Evolutionary conservation across 2,888 invertebrate genomes (phyloP).

Genomic region (Atethmia centrago): DNA sequence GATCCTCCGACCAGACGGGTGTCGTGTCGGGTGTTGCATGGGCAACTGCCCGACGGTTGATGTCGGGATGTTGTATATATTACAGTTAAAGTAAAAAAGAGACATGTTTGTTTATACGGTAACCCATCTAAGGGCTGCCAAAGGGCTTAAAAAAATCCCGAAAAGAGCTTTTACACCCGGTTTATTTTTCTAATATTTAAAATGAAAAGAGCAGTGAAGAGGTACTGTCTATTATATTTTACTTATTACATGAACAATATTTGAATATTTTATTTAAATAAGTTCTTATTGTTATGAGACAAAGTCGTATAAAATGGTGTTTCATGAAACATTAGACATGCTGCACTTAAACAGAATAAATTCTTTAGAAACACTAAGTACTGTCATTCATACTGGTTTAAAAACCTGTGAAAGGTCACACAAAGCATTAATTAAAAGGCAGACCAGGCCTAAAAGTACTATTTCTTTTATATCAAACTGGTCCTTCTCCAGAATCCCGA

Average conservation of each 20-base stretch:
- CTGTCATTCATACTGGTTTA: neutral
- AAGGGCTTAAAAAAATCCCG: neutral
- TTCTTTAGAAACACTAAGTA: neutral
- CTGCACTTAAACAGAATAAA: neutral
- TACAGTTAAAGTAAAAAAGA: no score
- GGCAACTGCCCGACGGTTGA: no score
- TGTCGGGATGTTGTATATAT: no score
- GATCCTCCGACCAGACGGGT: no score
- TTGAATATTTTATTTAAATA: neutral
- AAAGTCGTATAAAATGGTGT: neutral
- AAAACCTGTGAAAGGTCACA: neutral
- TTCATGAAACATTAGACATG: neutral
- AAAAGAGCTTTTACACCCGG: neutral
- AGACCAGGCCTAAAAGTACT: no score
- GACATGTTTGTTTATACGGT: no score
- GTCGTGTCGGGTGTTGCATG: no score
- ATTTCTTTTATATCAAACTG: neutral
- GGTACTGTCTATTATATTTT: neutral
- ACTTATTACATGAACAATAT: no score
- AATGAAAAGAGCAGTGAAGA: neutral
- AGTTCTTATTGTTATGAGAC: neutral
- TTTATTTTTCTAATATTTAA: neutral
- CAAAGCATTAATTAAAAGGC: no score
- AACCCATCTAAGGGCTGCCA: neutral
- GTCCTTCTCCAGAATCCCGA: neutral